Evolutionary conservation across 1,140 invertebrate species (phyloP).

Genomic region (Lepidotrigona ventralis): DNA sequence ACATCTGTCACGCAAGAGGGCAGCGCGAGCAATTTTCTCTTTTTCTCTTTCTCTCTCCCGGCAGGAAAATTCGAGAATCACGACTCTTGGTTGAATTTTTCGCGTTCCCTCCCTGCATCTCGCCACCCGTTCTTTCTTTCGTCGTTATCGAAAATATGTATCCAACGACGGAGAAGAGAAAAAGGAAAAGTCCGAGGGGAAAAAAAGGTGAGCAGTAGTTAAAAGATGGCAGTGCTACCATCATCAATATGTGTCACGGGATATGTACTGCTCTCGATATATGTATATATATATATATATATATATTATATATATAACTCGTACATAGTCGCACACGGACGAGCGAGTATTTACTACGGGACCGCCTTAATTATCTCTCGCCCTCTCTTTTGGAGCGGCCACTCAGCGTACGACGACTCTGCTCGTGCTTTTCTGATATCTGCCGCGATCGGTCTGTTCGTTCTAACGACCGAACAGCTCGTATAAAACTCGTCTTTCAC

Average conservation of each 20-base stretch:
- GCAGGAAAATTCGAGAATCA: conserved; percentile 1
- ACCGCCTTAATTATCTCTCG: conserved; percentile 76
- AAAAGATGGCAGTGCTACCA: conserved; percentile 77
- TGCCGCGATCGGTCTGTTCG: conserved; percentile 56
- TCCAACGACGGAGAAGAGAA: conserved; percentile 10
- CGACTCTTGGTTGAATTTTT: background rate
- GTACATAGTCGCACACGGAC: background rate
- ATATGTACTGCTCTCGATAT: conserved; percentile 66
- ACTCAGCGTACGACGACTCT: conserved; percentile 31
- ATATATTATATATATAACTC: conserved; percentile 21
- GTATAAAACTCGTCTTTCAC: conserved; percentile 30
- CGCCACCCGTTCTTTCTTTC: background rate
- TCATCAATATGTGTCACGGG: conserved; percentile 79
- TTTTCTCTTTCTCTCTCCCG: background rate
- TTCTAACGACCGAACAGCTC: conserved; percentile 54
- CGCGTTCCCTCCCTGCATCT: background rate
- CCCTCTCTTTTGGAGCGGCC: conserved; percentile 57
- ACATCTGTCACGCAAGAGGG: background rate
- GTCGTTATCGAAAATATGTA: conserved; percentile 49
- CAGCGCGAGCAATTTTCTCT: background rate
- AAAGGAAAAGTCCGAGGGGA: conserved; percentile 14
- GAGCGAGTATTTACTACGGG: conserved; percentile 67
- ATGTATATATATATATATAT: conserved; percentile 15
- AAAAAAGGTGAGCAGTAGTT: conserved; percentile 61
- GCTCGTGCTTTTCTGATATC: conserved; percentile 59